Base-by-base conservation (phyloP, 2,797 vertebrate genomes). In the Vultur gryphus region DNA sequence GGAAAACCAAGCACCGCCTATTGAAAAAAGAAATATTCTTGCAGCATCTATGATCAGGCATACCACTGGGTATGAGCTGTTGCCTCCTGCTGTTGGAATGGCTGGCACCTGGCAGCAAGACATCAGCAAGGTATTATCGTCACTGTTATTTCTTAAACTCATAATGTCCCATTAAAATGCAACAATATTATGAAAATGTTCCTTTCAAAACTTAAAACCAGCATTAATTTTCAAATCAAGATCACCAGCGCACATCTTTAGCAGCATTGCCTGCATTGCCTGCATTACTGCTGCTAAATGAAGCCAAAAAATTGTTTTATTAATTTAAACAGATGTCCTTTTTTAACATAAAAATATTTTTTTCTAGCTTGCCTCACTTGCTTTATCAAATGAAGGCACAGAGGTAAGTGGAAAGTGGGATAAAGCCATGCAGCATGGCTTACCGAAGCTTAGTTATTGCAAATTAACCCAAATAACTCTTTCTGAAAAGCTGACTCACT, bases 401-500 rank as follows among this genome's bases (percentile, higher is more conserved):
- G 41, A 90, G 16, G 7, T 72, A 62, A 65, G 58, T 4, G 65
- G 44, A 21, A 92, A 82, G 28, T 29, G 14, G 35, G 29, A 82
- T 72, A 92, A 90, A 82, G 44, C 67, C n/a, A 72, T 24, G 39
- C 54, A 89, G 52, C 31, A 77, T 39, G 76, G 69, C 52, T 83
- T 62, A 37, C 52, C 67, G 61, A 87, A 87, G 78, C n/a, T 87
- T 28, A 59, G 46, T 41, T 87, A 84, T 55, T 59, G 31, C 55
- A 89, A 87, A 87, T 76, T 84, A 93, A 89, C 55, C 51, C 46
- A 41, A 93, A 80, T 75, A 93, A 76, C 44, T 66, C 49, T 59
- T 87, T 83, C 73, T 82, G 84, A 95, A 93, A 95, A 92, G 88
- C 90, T 95, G 93, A 87, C 89, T 97, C 86, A 87, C 39, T 87